phyloP scores from a whole-genome alignment of 2,888 invertebrate species.

The Lutraria lutraria region DNA sequence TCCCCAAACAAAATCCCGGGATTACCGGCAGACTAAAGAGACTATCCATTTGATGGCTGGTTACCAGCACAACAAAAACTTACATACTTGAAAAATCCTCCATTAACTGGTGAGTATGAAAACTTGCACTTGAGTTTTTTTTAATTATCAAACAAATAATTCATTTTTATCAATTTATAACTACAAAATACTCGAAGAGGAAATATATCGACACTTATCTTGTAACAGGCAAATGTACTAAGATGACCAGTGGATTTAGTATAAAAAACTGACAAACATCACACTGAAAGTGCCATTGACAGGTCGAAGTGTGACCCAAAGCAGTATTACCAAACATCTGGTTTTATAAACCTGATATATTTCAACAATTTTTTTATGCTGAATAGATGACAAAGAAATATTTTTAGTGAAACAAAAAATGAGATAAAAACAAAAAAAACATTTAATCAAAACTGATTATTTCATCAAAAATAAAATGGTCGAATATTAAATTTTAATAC shows the following conservation, averaged over 20 bases:
- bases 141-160: conserved; percentile 18
- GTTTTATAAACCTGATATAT: background rate
- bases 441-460: background rate
- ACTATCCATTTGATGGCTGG: background rate
- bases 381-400: background rate
- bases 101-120: conserved; percentile 19
- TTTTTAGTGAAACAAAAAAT: background rate
- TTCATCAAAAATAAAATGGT: background rate
- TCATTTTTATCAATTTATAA: background rate
- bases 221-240: background rate
- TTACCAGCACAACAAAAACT: background rate
- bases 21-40: background rate
- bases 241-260: background rate
- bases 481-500: background rate
- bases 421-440: background rate
- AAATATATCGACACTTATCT: background rate
- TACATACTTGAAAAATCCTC: conserved; percentile 21
- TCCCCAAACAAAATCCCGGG: conserved; percentile 7
- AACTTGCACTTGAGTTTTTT: background rate
- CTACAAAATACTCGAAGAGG: background rate
- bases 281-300: background rate
- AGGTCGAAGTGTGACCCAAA: background rate
- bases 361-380: background rate
- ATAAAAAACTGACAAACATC: background rate
- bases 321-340: too few species aligned